phyloP scores from a whole-genome alignment of 2,888 invertebrate genomes.

The Tiphia femorata region DNA sequence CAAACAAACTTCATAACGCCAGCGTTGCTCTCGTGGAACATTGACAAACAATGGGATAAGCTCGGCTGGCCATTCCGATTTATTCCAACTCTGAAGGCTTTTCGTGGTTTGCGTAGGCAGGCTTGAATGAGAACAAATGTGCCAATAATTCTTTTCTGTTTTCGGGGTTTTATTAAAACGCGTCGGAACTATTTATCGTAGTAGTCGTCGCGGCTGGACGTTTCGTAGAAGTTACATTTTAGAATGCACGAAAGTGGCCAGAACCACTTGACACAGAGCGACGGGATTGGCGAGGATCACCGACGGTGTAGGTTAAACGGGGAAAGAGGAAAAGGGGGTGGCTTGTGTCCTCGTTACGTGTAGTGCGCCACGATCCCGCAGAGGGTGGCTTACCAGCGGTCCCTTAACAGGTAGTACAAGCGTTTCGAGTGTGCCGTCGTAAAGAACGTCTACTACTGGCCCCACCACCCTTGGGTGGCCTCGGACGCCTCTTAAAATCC shows the following conservation, averaged over 20 bases:
- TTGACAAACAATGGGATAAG: too few species aligned
- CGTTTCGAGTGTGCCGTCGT: slow-evolving; percentile 45
- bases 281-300: slow-evolving; percentile 33
- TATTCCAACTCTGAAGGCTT: too few species aligned
- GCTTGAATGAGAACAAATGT: too few species aligned
- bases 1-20: too few species aligned
- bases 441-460: slow-evolving; percentile 24
- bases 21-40: too few species aligned
- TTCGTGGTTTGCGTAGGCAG: too few species aligned
- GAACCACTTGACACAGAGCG: slow-evolving; percentile 49
- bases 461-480: not conserved
- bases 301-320: slow-evolving; percentile 23
- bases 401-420: slow-evolving; percentile 50
- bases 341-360: slow-evolving; percentile 54
- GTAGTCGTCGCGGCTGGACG: too few species aligned
- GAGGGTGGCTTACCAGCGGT: slow-evolving; percentile 33
- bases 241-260: slow-evolving; percentile 45
- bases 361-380: slow-evolving; percentile 32
- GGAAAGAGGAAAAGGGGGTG: slow-evolving; percentile 30
- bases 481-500: too few species aligned
- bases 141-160: too few species aligned
- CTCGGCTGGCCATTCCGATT: too few species aligned
- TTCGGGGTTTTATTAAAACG: too few species aligned
- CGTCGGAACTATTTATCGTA: too few species aligned
- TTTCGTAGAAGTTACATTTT: slow-evolving; percentile 42